Conservation (phyloP, 2,888 invertebrate genomes). For the Anagyrus pseudococci region DNA sequence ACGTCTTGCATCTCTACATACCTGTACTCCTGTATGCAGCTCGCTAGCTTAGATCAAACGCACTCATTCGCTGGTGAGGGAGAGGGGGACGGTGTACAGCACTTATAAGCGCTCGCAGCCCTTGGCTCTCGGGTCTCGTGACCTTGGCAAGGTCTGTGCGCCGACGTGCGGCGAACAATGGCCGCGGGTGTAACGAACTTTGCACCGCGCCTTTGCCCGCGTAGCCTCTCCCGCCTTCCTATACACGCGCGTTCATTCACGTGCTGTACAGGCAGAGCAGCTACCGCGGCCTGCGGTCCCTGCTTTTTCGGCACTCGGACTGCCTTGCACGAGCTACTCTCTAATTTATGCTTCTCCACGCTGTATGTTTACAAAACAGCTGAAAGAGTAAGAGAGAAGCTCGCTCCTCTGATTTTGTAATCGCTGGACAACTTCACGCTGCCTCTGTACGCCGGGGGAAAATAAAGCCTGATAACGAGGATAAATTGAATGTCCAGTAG, state of each 20-base stretch:
- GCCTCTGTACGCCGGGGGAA: too few species aligned
- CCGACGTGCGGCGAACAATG: conserved; percentile 49
- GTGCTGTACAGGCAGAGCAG: background rate
- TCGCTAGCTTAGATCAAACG: background rate
- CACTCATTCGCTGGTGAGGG: background rate
- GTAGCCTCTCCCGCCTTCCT: background rate
- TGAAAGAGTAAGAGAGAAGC: too few species aligned
- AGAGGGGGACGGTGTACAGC: background rate
- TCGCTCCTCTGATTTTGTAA: too few species aligned
- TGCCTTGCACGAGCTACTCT: too few species aligned
- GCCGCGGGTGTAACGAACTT: conserved; percentile 51
- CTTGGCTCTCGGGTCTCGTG: conserved; percentile 24
- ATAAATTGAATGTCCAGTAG: too few species aligned
- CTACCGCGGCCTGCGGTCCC: background rate
- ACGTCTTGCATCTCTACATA: background rate
- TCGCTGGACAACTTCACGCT: too few species aligned
- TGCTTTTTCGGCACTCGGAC: background rate
- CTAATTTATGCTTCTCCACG: too few species aligned
- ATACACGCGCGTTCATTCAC: background rate
- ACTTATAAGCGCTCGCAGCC: background rate
- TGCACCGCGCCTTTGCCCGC: background rate
- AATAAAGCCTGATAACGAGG: too few species aligned
- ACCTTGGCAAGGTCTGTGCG: conserved; percentile 56
- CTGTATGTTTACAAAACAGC: too few species aligned
- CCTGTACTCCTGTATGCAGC: background rate